These are phyloP conservation scores for Engystomops pustulosus DNA, from an alignment of 2,113 vertebrate species.

Conservation along the genomic window DNA sequence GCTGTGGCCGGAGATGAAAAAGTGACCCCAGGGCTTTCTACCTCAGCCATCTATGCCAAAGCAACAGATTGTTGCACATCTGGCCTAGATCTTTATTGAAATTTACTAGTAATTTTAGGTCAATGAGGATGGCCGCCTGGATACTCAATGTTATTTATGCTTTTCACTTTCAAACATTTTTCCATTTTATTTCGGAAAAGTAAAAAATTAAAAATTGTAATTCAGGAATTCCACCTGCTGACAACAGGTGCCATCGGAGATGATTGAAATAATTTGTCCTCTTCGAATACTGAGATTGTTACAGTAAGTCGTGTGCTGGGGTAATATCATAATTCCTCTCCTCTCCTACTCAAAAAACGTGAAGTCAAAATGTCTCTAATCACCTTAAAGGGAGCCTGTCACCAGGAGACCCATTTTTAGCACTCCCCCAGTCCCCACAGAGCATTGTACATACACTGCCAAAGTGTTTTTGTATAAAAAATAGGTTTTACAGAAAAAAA, in stretches of 20 bases:
- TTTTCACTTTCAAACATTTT: neutral
- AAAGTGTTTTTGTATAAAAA: too few relatives aligned
- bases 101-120: conserved; percentile 9
- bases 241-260: neutral
- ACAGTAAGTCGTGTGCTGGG: neutral
- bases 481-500: too few relatives aligned
- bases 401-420: too few relatives aligned
- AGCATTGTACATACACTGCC: too few relatives aligned
- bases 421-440: too few relatives aligned
- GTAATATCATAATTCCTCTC: neutral
- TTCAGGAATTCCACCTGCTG: neutral
- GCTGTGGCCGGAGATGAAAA: conserved; percentile 66
- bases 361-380: too few relatives aligned
- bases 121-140: neutral
- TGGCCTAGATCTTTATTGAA: conserved; percentile 32
- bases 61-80: conserved; percentile 22
- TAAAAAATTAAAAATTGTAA: neutral
- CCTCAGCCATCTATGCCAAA: conserved; percentile 60
- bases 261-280: neutral
- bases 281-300: neutral
- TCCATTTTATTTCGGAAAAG: neutral
- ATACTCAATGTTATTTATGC: neutral
- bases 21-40: conserved; percentile 62
- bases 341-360: too few relatives aligned
- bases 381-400: too few relatives aligned